Conservation (phyloP, 2,888 invertebrate genomes). For the Cetonia aurata region DNA sequence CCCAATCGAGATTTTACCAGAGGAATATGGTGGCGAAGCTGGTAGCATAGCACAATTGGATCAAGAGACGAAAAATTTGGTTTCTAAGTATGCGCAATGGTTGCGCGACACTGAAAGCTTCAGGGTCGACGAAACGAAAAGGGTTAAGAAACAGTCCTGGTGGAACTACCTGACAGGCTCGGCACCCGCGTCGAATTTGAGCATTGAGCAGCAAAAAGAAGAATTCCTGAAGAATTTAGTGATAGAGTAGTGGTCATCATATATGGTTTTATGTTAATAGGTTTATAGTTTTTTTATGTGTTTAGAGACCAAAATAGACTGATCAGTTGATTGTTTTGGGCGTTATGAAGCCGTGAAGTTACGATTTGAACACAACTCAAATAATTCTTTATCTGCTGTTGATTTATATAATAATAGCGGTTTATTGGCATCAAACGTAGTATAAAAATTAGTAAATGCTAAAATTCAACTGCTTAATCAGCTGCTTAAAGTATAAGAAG, state of each 20-base stretch:
- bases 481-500: too few relatives aligned
- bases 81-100: slow-evolving; percentile 74
- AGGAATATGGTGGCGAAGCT: slow-evolving; percentile 75
- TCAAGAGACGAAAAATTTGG: slow-evolving; percentile 70
- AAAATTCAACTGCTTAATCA: too few relatives aligned
- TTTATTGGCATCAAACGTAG: too few relatives aligned
- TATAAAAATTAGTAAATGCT: too few relatives aligned
- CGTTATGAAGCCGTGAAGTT: too few relatives aligned
- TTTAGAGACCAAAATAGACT: too few relatives aligned
- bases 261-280: neutral
- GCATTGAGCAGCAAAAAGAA: slow-evolving; percentile 50
- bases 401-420: too few relatives aligned
- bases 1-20: slow-evolving; percentile 64
- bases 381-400: too few relatives aligned
- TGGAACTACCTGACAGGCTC: slow-evolving; percentile 60
- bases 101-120: slow-evolving; percentile 72
- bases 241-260: slow-evolving; percentile 58
- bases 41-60: slow-evolving; percentile 71
- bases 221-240: slow-evolving; percentile 60
- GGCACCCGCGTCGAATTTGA: slow-evolving; percentile 40
- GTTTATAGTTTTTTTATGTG: neutral
- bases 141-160: slow-evolving; percentile 63
- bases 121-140: slow-evolving; percentile 67
- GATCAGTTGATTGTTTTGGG: too few relatives aligned
- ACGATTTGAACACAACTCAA: too few relatives aligned